Evolutionary conservation across 1,140 invertebrate genomes (phyloP).

Genomic region (Drosophila nebulosa): DNA sequence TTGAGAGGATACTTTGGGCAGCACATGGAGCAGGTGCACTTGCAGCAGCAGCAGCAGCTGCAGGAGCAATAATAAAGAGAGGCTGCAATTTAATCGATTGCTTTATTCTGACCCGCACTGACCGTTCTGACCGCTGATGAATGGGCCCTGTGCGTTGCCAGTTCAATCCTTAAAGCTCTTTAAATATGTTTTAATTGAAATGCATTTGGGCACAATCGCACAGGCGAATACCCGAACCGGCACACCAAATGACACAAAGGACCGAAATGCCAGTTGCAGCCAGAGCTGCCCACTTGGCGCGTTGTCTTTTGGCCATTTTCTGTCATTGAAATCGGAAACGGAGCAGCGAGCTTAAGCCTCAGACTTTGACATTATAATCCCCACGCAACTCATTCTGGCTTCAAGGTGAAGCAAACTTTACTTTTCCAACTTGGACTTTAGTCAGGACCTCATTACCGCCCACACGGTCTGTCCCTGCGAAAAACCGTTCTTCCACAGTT

Average conservation of each 20-base stretch:
- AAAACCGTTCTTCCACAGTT: background rate
- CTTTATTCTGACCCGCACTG: background rate
- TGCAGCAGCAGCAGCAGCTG: slow-evolving; percentile 25
- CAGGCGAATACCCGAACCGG: slow-evolving; percentile 33
- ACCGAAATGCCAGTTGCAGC: background rate
- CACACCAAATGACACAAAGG: slow-evolving; percentile 32
- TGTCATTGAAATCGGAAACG: too few relatives aligned
- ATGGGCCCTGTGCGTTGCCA: slow-evolving; percentile 38
- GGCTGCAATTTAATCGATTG: slow-evolving; percentile 57
- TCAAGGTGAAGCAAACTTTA: background rate
- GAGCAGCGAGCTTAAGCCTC: background rate
- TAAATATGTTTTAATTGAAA: slow-evolving; percentile 77
- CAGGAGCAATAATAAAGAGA: slow-evolving; percentile 44
- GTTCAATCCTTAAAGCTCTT: slow-evolving; percentile 33
- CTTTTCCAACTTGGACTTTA: too few relatives aligned
- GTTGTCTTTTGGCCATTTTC: background rate
- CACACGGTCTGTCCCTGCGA: background rate
- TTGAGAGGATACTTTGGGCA: background rate
- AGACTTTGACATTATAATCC: background rate
- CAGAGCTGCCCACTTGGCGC: slow-evolving; percentile 12
- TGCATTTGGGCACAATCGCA: slow-evolving; percentile 63
- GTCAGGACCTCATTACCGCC: background rate
- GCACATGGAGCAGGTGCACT: background rate
- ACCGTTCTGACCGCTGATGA: slow-evolving; percentile 40
- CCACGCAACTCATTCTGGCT: background rate